phyloP scores from a whole-genome alignment of 2,888 invertebrate species.

The Ornithoptera priamus region DNA sequence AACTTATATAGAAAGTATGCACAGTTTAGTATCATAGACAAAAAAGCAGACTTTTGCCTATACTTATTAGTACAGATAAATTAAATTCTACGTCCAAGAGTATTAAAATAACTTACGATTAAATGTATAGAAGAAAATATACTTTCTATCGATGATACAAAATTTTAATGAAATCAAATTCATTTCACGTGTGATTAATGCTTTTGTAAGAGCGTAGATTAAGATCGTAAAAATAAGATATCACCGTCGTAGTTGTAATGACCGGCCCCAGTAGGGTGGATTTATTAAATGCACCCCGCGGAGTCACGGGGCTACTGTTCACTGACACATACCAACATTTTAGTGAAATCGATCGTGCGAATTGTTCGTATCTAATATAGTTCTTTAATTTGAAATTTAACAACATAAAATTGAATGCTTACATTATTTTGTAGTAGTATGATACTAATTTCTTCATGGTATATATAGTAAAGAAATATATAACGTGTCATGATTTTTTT shows the following conservation, averaged over 20 bases:
- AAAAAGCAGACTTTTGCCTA: no score
- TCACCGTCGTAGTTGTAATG: slow-evolving; percentile 21
- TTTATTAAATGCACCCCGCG: slow-evolving; percentile 74
- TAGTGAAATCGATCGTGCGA: background rate
- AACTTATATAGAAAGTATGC: no score
- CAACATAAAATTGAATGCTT: background rate
- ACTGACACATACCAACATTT: slow-evolving; percentile 30
- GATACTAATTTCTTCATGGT: no score
- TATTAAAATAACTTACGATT: no score
- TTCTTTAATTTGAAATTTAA: no score
- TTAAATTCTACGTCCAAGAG: no score
- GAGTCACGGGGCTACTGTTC: slow-evolving; percentile 40
- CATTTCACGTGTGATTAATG: slow-evolving; percentile 7
- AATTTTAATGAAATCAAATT: slow-evolving; percentile 1
- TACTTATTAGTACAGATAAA: no score
- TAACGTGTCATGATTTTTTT: no score
- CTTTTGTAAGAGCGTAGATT: slow-evolving; percentile 9
- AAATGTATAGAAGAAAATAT: no score
- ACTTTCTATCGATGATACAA: background rate
- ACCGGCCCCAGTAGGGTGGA: slow-evolving; percentile 48
- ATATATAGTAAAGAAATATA: no score
- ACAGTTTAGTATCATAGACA: no score
- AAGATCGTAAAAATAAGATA: slow-evolving; percentile 27
- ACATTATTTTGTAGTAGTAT: no score
- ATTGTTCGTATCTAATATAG: background rate